A percentile compares a stretch with the other conserved stretches of the same genome.
Conservation (phyloP, 1,140 invertebrate species). For the Oppia nitens region DNA sequence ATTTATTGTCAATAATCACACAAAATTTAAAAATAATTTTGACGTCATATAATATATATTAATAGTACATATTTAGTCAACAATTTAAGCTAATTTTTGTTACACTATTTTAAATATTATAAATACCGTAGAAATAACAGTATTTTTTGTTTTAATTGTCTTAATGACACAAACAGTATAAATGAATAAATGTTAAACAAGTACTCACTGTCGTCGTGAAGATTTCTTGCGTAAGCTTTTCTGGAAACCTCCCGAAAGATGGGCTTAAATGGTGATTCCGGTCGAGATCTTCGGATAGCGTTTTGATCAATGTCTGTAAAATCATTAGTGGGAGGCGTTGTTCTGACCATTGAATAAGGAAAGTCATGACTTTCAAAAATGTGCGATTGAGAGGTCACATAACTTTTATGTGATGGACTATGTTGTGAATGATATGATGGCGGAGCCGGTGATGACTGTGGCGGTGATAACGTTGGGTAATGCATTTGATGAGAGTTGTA, state of each 20-base stretch:
- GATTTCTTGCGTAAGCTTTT: conserved; percentile 8
- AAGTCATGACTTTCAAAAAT: not conserved
- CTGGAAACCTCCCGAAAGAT: conserved; percentile 8
- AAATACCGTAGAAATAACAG: too few species aligned
- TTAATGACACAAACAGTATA: not conserved
- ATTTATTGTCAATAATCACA: too few species aligned
- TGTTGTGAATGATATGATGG: not conserved
- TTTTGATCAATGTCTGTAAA: not conserved
- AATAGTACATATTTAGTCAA: too few species aligned
- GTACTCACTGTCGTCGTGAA: conserved; percentile 6
- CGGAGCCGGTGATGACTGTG: not conserved
- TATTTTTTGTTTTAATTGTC: too few species aligned
- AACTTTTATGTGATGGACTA: not conserved
- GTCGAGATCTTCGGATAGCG: conserved; percentile 3
- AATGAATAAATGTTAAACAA: not conserved
- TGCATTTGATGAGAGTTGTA: not conserved
- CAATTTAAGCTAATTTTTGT: too few species aligned
- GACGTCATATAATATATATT: too few species aligned
- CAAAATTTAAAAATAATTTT: too few species aligned
- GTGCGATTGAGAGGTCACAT: not conserved
- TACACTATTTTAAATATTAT: too few species aligned
- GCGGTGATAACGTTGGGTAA: not conserved
- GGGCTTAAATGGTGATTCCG: not conserved
- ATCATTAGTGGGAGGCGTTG: not conserved
- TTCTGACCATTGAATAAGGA: not conserved